phyloP scores from a whole-genome alignment of 2,797 vertebrate genomes.

The Danionella dracula region DNA sequence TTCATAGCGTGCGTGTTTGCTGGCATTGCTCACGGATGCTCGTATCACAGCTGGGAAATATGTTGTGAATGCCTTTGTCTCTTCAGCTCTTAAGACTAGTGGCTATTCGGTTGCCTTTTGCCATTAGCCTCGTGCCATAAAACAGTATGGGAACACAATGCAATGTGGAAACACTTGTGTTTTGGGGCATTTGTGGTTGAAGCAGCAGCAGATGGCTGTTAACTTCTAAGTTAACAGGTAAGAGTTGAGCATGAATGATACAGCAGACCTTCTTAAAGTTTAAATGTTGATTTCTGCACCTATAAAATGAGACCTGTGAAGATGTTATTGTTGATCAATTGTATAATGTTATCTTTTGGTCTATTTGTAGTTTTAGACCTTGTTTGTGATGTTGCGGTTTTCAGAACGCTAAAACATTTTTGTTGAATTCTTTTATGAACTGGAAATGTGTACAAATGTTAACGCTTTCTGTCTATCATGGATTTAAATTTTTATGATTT shows the following conservation, averaged over 20 bases:
- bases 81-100: not conserved
- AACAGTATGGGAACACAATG: not conserved
- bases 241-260: not conserved
- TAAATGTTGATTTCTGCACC: too few species aligned
- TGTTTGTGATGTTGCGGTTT: too few species aligned
- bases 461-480: too few species aligned
- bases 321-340: too few species aligned
- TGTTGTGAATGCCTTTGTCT: constrained; percentile 23
- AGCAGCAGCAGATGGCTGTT: not conserved
- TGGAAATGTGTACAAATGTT: too few species aligned
- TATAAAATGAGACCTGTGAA: too few species aligned
- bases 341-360: too few species aligned
- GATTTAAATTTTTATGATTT: too few species aligned
- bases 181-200: not conserved
- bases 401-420: too few species aligned
- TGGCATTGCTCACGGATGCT: constrained; percentile 3
- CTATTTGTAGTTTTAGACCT: too few species aligned
- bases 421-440: too few species aligned
- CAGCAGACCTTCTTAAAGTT: not conserved
- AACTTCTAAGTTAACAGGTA: not conserved
- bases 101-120: constrained; percentile 10
- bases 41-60: constrained; percentile 26
- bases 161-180: not conserved
- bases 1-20: constrained; percentile 9
- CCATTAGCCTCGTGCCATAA: not conserved